These are phyloP conservation scores for Daboia siamensis DNA, from an alignment of 2,113 vertebrate genomes.

Conservation along the genomic window DNA sequence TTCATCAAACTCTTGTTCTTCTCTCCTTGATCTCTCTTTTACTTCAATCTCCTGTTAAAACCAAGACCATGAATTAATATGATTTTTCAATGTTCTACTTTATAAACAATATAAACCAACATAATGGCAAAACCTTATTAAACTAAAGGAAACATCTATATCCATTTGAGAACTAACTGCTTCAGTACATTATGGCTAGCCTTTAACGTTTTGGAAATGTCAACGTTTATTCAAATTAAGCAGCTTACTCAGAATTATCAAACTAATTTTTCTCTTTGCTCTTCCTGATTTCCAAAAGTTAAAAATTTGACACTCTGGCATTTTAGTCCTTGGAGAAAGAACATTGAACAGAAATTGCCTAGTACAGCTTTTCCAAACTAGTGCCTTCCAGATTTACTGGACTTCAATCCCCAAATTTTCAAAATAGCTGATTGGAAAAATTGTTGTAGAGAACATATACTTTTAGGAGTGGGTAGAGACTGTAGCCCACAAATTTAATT, in stretches of 20 bases:
- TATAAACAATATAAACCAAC: background rate
- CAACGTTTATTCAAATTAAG: background rate
- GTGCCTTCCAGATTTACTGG: background rate
- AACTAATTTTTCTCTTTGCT: background rate
- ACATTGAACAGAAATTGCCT: background rate
- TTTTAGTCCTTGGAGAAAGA: background rate
- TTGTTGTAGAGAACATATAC: background rate
- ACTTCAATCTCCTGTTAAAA: conserved; percentile 80
- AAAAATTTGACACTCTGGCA: background rate
- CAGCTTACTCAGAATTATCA: background rate
- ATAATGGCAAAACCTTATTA: background rate
- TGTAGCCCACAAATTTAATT: background rate
- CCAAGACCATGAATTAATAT: conserved; percentile 29
- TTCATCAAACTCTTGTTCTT: conserved; percentile 84
- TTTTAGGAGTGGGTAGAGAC: background rate
- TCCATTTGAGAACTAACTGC: background rate
- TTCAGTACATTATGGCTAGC: background rate
- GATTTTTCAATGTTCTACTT: background rate
- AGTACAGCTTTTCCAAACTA: background rate
- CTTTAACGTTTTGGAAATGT: background rate
- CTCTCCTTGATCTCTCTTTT: conserved; percentile 77
- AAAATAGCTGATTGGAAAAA: background rate
- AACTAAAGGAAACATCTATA: background rate
- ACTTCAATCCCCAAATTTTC: background rate
- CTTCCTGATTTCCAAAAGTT: background rate